Evolutionary conservation across 2,888 invertebrate genomes (phyloP).

Genomic region (Pachliopta kotzebuea): DNA sequence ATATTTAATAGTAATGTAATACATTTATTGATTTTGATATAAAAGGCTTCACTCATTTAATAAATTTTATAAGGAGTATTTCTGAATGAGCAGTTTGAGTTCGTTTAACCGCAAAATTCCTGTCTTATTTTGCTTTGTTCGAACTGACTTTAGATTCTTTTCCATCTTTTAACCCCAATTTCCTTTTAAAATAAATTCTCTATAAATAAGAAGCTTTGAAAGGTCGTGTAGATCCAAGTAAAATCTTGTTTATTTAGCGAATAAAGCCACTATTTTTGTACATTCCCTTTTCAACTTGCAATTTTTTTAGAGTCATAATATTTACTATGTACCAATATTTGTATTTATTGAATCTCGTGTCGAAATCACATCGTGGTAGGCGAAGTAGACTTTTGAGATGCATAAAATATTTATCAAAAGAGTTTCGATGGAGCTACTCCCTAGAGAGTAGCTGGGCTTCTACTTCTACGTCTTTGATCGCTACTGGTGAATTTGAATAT

Average conservation of each 20-base stretch:
- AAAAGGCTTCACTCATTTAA: neutral
- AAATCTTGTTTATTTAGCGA: conserved; percentile 1
- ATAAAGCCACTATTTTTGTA: neutral
- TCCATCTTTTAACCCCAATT: conserved; percentile 56
- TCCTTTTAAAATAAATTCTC: conserved; percentile 56
- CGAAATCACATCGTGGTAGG: conserved; percentile 56
- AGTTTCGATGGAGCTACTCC: conserved; percentile 57
- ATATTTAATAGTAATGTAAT: neutral
- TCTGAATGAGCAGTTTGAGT: conserved; percentile 8
- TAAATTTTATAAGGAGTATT: conserved; percentile 7
- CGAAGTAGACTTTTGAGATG: conserved; percentile 60
- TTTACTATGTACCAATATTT: conserved; percentile 53
- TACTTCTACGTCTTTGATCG: conserved; percentile 41
- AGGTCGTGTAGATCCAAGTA: conserved; percentile 37
- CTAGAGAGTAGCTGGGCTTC: conserved; percentile 48
- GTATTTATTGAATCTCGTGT: conserved; percentile 39
- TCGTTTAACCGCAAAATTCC: conserved; percentile 32
- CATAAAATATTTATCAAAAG: conserved; percentile 80
- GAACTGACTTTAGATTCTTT: conserved; percentile 45
- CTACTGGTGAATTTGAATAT: conserved; percentile 34
- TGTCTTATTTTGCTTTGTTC: conserved; percentile 36
- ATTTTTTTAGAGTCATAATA: conserved; percentile 17
- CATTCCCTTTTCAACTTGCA: conserved; percentile 30
- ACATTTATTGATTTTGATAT: too few relatives aligned
- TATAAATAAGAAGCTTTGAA: conserved; percentile 42